Base-by-base conservation (phyloP, 1,140 invertebrate species). In the Drosophila ambigua region DNA sequence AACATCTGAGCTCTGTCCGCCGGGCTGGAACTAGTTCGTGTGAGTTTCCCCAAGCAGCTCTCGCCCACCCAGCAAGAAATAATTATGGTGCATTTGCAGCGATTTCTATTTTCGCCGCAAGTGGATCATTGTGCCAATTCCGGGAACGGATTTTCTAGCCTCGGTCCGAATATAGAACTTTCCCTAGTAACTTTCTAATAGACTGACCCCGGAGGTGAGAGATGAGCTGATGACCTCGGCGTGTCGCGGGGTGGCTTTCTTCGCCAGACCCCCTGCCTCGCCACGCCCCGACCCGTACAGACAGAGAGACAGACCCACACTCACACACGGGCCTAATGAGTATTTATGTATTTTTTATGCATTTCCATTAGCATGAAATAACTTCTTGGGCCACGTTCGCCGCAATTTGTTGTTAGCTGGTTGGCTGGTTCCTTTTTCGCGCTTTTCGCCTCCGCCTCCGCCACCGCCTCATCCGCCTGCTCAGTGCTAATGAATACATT, bases 341-440 rank as follows among this genome's bases (percentile, higher is more conserved):
- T 87, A 85, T 85, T 85, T 85, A 85, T 87, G 82, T 59, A 63
- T 67, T 87, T 85, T 87, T 85, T 85, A 85, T 85, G 81, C 74
- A 85, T 85, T 87, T 72, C 82, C 81, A 85, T 85, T 85, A 85
- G 82, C 81, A 85, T 87, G 49, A 74, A 53, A 65, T 26, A 59
- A 64, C 44, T 67, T 31, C 44, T 67, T 31, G 61, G 41, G 48
- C 15, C 43, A 11, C 35, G 35, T 2, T 13, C 11, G 11, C 35
- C 35, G 35, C 35, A 39, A 11, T 4, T 39, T 39, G 4, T 39
- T 39, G 26, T 11, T 35, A 2, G 31, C 9, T 31, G 31, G 31
- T 8, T 23, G 23, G 2, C 48, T 28, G 43, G 71, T 26, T 67
- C 75, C 54, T 74, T 51, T 57, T 74, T 74, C 43, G 61, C 71